phyloP scores from a whole-genome alignment of 1,140 invertebrate genomes.

The Hylaeus volcanicus region DNA sequence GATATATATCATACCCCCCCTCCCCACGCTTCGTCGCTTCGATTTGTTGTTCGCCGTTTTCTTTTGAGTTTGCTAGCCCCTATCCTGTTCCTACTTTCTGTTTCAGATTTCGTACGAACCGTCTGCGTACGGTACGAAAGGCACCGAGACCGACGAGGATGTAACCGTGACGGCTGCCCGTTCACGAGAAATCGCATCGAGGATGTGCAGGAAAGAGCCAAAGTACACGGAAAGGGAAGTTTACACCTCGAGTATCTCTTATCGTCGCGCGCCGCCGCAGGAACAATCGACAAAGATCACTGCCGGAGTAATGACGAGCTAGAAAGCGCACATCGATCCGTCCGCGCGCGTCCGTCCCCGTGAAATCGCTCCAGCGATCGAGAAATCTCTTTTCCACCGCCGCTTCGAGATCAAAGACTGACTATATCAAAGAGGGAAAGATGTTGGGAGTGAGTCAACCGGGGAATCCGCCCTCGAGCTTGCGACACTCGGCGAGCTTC shows the following conservation, averaged over 20 bases:
- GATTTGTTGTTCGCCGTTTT: constrained; percentile 61
- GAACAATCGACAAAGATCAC: constrained; percentile 44
- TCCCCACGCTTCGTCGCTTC: constrained; percentile 29
- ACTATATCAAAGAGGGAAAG: constrained; percentile 59
- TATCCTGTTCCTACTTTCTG: constrained; percentile 77
- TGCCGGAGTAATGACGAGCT: constrained; percentile 55
- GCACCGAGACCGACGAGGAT: constrained; percentile 53
- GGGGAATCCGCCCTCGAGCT: constrained; percentile 77
- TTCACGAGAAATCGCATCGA: constrained; percentile 32
- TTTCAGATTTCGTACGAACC: constrained; percentile 71
- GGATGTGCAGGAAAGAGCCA: constrained; percentile 46
- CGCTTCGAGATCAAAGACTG: constrained; percentile 55
- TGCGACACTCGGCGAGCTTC: constrained; percentile 81
- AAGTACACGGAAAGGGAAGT: constrained; percentile 13
- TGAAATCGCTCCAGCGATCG: constrained; percentile 43
- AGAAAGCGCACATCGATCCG: constrained; percentile 24
- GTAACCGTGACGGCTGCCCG: constrained; percentile 41
- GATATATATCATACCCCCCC: neutral
- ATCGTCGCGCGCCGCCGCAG: constrained; percentile 10
- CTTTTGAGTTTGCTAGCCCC: constrained; percentile 76
- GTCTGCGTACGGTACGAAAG: constrained; percentile 48
- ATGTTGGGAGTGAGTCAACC: constrained; percentile 80
- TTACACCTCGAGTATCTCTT: constrained; percentile 12
- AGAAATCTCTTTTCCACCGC: constrained; percentile 1
- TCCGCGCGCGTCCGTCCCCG: constrained; percentile 9